Evolutionary conservation across 2,888 invertebrate genomes (phyloP), one percentile per base, ranked within the genome.

Genomic region (Meloe dianella): DNA sequence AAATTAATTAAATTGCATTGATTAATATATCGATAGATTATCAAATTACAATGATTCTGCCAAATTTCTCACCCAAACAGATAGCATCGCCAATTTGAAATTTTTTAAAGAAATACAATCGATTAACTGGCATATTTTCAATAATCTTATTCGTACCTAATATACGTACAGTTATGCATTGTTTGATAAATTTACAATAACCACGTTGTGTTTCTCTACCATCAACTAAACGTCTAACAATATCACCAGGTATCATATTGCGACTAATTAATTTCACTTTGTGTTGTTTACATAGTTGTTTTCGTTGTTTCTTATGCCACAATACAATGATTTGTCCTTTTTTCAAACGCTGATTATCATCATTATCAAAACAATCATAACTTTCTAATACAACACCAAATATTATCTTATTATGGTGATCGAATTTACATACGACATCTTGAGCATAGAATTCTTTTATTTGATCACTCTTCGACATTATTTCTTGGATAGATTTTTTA

Each of bases 311-410:
- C 70, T 81, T 81, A 64, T 77, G 93, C 96, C 97, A 97, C 75
- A 94, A 92, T 74, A 97, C 94, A 77, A 94, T 89, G 81, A 97
- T 93, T 84, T 95, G 94, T 74, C 96, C 97, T 85, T 93, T 94
- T 82, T 92, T 85, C 57, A 87, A 85, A 29, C 70, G 57, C 56
- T 92, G 92, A 78, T 87, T 88, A 81, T 91, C 92, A 80, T 91
- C 91, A 77, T 93, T 93, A 83, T 94, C 94, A 75, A 92, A 90
- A 82, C 91, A 91, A 82, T 96, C 96, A 79, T 94, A 93, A 84
- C 95, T 96, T 84, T 95, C 94, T 81, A 94, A 89, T 73, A 97
- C 94, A 83, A 96, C 90, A 61, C 97, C 97, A 85, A 95, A 95
- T 80, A 93, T 91, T 77, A 95, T 91, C 81, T 92, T 92, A 74